Percentiles rank a stretch among this genome's conserved stretches.
These are phyloP conservation scores for Drosophila nigromelanica DNA, from an alignment of 1,140 invertebrate species.

Conservation along the genomic window DNA sequence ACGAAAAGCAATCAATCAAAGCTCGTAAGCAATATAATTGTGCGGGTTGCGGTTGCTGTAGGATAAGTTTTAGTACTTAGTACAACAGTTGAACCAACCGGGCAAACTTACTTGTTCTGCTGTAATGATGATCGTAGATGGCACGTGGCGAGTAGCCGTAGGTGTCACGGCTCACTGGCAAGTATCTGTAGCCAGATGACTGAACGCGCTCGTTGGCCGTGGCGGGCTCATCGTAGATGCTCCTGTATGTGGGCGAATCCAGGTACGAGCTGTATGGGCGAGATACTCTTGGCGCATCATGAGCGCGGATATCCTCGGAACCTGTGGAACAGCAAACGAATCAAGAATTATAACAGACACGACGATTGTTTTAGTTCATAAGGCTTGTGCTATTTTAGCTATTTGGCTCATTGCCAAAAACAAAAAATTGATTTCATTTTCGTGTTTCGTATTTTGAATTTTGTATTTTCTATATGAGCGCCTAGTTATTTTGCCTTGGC, in stretches of 20 bases:
- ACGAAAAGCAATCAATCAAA: conserved; percentile 20
- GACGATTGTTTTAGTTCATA: conserved; percentile 51
- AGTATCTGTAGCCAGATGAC: conserved; percentile 93
- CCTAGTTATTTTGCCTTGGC: conserved; percentile 48
- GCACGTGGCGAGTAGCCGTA: conserved; percentile 94
- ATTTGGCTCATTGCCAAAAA: conserved; percentile 65
- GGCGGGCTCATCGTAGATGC: conserved; percentile 92
- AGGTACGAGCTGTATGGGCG: conserved; percentile 85
- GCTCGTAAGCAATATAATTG: conserved; percentile 11
- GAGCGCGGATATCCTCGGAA: conserved; percentile 94
- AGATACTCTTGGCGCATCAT: conserved; percentile 85
- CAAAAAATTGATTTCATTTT: conserved; percentile 67
- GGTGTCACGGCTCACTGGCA: conserved; percentile 93
- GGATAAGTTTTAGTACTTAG: conserved; percentile 17
- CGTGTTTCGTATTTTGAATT: conserved; percentile 47
- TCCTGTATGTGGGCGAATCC: conserved; percentile 87
- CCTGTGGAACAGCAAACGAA: conserved; percentile 85
- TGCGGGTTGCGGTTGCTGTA: conserved; percentile 37
- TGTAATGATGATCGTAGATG: conserved; percentile 93
- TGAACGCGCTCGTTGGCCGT: conserved; percentile 92
- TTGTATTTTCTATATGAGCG: conserved; percentile 47
- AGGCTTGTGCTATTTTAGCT: conserved; percentile 62
- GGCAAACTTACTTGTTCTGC: conserved; percentile 91
- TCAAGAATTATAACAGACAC: conserved; percentile 13
- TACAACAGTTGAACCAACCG: not conserved